Percentiles rank a stretch among this genome's conserved stretches.
Evolutionary conservation across 2,888 invertebrate genomes (phyloP).

Genomic region (Cyclophora albipunctata): DNA sequence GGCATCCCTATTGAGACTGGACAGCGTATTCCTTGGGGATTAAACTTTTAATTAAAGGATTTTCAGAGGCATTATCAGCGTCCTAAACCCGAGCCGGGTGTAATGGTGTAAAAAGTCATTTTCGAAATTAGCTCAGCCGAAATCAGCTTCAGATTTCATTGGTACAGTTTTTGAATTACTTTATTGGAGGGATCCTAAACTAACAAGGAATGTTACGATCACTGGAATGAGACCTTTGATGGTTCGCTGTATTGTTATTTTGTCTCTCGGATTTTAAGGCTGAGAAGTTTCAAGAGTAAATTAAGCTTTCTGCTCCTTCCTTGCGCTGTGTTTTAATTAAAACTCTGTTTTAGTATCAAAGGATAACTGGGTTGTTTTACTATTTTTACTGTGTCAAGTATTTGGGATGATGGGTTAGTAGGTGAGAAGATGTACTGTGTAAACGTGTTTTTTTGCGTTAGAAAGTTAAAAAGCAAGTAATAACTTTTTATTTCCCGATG

Average conservation of each 20-base stretch:
- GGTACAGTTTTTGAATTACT: conserved; percentile 15
- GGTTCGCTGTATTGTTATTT: neutral
- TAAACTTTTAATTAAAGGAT: conserved; percentile 63
- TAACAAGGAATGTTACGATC: conserved; percentile 8
- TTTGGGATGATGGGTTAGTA: too few relatives aligned
- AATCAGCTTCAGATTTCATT: conserved; percentile 19
- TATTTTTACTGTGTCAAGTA: too few relatives aligned
- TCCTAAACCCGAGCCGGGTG: conserved; percentile 31
- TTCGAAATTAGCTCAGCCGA: conserved; percentile 28
- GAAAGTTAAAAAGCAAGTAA: too few relatives aligned
- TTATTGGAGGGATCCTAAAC: conserved; percentile 18
- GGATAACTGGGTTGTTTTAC: too few relatives aligned
- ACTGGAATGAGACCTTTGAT: neutral
- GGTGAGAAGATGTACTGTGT: too few relatives aligned
- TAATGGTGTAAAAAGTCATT: conserved; percentile 42
- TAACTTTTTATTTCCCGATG: too few relatives aligned
- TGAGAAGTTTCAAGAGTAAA: too few relatives aligned
- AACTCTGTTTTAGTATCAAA: too few relatives aligned
- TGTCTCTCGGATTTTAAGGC: too few relatives aligned
- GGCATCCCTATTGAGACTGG: conserved; percentile 26
- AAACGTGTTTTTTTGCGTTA: too few relatives aligned
- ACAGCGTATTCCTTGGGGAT: conserved; percentile 39
- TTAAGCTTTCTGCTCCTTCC: too few relatives aligned
- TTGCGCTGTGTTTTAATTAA: too few relatives aligned
- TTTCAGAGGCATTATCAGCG: conserved; percentile 48